Evolutionary conservation across 2,888 invertebrate species (phyloP), one percentile per base, ranked within the genome.

Genomic region (Drosophila borborema): DNA sequence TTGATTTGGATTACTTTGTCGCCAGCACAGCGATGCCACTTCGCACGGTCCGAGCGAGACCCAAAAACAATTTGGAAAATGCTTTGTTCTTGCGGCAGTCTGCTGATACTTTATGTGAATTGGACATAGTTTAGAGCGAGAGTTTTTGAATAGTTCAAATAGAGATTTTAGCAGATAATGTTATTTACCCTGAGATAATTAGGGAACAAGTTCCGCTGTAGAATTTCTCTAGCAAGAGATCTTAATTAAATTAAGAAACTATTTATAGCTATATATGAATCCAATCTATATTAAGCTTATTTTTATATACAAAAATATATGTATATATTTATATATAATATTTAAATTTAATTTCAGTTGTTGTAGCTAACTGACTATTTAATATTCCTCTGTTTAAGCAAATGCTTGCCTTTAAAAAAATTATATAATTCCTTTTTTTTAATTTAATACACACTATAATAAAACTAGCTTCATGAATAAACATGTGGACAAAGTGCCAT

Each of bases 1-100:
- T 78, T 80, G 74, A 86, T 89, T 86, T 69, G 74, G 74, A 77
- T 77, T 80, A 62, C 60, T 79, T 82, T 86, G 77, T 70, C 70
- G 80, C 34, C 51, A 23, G 38, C 3, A n/a, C 48, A 16, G 38
- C 53, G 2, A n/a, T 41, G 40, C 65, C 53, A 67, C 80, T 81
- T 80, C 61, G 60, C 64, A 61, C 54, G 34, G 68, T 48, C 40
- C 53, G 72, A 53, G 38, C 48, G 20, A 58, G 60, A 28, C 45
- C 58, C 7, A 63, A 64, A 51, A 69, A 71, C 66, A 69, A 85
- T 83, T 75, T 72, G 60, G 51, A 18, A 58, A 75, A 86, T 80
- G 77, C 81, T 66, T 80, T 75, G 53, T 51, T 18, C 53, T 54
- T 18, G 41, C 28, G 10, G 41, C n/a, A 64, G 36, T 28, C 20